Percentiles rank a stretch among this genome's conserved stretches.
Conservation (phyloP, 2,797 vertebrate genomes). For the Austrolebias charrua region DNA sequence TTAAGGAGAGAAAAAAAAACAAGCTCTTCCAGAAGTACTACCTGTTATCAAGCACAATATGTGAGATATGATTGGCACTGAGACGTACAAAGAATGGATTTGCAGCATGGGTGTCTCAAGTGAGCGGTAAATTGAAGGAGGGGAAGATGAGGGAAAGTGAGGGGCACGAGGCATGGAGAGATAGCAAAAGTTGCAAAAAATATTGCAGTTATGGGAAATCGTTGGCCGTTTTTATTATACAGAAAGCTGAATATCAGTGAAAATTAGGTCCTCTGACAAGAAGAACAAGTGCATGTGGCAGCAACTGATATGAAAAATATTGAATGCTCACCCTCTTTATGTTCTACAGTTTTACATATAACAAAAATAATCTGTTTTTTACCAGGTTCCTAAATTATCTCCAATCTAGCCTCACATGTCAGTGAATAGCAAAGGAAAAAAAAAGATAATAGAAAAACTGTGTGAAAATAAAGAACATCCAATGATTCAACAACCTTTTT, state of each 20-base stretch:
- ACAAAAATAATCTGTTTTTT: no score
- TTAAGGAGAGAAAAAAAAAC: constrained; percentile 5
- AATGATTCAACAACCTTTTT: no score
- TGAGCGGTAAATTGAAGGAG: constrained; percentile 42
- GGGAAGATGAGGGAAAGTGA: constrained; percentile 11
- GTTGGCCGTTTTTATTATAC: constrained; percentile 15
- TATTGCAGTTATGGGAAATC: constrained; percentile 20
- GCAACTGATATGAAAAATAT: background rate
- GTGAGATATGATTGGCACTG: constrained; percentile 51
- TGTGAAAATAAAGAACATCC: no score
- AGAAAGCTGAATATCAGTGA: constrained; percentile 31
- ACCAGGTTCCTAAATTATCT: no score
- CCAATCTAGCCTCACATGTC: no score
- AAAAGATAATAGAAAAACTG: no score
- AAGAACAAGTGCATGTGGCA: constrained; percentile 13
- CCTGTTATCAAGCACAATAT: constrained; percentile 54
- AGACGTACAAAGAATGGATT: constrained; percentile 46
- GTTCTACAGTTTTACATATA: no score
- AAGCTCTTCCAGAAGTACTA: constrained; percentile 40
- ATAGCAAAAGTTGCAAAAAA: constrained; percentile 15
- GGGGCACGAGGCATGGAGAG: constrained; percentile 7
- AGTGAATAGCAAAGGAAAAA: no score
- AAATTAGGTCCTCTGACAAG: constrained; percentile 22
- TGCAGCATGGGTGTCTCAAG: constrained; percentile 55
- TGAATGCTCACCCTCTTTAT: no score